phyloP scores from a whole-genome alignment of 2,797 vertebrate species.

The Xerus rutilus region DNA sequence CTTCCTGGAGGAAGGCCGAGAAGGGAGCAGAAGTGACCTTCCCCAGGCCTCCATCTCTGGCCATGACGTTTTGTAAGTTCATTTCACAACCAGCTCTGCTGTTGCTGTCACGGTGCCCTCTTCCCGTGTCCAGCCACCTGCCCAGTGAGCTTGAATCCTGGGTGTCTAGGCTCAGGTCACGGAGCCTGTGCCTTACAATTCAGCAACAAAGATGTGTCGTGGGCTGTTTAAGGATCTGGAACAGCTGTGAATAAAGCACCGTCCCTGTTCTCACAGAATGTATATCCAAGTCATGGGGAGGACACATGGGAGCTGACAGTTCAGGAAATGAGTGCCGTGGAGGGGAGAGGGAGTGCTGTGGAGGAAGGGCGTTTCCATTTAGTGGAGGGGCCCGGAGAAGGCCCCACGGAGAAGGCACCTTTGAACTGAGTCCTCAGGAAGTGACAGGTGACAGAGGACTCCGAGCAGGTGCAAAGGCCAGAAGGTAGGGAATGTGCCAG shows the following conservation, averaged over 20 bases:
- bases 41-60: no score
- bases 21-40: no score
- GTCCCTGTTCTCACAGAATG: neutral
- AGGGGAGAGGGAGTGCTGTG: neutral
- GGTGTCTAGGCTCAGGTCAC: neutral
- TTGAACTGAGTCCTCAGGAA: neutral
- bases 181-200: neutral
- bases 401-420: neutral
- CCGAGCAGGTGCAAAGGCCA: neutral
- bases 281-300: fast-evolving
- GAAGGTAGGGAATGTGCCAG: neutral
- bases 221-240: neutral
- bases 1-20: no score
- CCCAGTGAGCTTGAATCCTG: neutral
- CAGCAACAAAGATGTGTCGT: neutral
- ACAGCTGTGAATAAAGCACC: neutral
- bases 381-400: neutral
- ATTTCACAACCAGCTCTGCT: no score
- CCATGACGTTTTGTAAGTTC: no score
- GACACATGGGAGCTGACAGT: neutral
- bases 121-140: fast-evolving
- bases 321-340: fast-evolving
- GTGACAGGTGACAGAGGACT: neutral
- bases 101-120: neutral
- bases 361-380: neutral